phyloP scores from a whole-genome alignment of 1,140 invertebrate genomes.

The Eupristina koningsbergeri region DNA sequence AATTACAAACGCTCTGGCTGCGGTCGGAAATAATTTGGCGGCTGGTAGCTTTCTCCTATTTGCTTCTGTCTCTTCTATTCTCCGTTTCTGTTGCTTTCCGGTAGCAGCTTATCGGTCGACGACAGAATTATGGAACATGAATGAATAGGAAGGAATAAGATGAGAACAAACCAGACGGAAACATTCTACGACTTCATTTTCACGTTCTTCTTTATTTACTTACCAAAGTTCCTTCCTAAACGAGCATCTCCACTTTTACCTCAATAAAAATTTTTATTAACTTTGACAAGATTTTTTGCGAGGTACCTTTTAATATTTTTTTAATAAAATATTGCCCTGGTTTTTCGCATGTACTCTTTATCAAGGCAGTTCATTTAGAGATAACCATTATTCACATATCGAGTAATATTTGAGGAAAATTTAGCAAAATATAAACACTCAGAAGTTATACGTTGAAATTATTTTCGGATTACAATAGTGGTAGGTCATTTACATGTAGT shows the following conservation, averaged over 20 bases:
- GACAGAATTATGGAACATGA: background rate
- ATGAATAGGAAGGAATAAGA: background rate
- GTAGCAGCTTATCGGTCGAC: slow-evolving; percentile 6
- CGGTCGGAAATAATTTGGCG: slow-evolving; percentile 70
- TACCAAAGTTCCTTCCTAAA: background rate
- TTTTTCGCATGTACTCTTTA: too few species aligned
- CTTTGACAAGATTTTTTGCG: too few species aligned
- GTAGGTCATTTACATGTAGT: too few species aligned
- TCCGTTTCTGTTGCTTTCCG: slow-evolving; percentile 20
- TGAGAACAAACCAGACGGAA: background rate
- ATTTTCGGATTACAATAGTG: too few species aligned
- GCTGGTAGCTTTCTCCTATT: slow-evolving; percentile 65
- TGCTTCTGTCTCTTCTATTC: slow-evolving; percentile 52
- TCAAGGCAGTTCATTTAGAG: too few species aligned
- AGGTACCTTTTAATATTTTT: too few species aligned
- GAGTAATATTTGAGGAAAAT: too few species aligned
- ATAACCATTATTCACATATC: too few species aligned
- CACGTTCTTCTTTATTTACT: background rate
- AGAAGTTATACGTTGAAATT: too few species aligned
- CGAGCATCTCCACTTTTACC: background rate
- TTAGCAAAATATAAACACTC: too few species aligned
- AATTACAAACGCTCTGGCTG: slow-evolving; percentile 67
- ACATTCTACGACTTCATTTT: background rate
- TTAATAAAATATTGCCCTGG: too few species aligned
- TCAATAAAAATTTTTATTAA: too few species aligned